Evolutionary conservation across 2,888 invertebrate genomes (phyloP).

Genomic region (Clivina fossor): DNA sequence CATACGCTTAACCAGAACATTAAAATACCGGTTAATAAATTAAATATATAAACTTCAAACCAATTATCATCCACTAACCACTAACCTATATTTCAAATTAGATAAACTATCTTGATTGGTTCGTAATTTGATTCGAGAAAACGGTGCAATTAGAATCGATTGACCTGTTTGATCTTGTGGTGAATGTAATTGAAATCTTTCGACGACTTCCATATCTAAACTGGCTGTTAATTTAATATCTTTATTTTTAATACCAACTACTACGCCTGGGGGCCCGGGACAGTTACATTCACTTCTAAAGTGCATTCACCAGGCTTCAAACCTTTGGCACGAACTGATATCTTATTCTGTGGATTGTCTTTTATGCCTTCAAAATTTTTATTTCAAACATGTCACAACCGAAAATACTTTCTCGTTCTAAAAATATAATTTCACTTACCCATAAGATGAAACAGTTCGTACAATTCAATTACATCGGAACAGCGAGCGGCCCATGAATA

Average conservation of each 20-base stretch:
- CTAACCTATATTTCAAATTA: slow-evolving; percentile 46
- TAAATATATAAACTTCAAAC: slow-evolving; percentile 17
- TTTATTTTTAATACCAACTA: slow-evolving; percentile 50
- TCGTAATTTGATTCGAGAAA: slow-evolving; percentile 64
- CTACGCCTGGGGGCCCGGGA: slow-evolving; percentile 54
- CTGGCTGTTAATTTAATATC: slow-evolving; percentile 52
- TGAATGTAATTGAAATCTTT: slow-evolving; percentile 61
- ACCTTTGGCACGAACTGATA: slow-evolving; percentile 68
- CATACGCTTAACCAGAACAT: too few species aligned
- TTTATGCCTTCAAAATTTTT: slow-evolving; percentile 60
- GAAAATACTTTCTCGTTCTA: too few species aligned
- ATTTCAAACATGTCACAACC: too few species aligned
- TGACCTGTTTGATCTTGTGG: slow-evolving; percentile 56
- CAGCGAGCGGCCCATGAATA: slow-evolving; percentile 70
- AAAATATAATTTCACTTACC: slow-evolving; percentile 51
- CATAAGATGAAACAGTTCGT: slow-evolving; percentile 58
- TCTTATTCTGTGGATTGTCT: slow-evolving; percentile 62
- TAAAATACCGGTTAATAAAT: slow-evolving; percentile 30
- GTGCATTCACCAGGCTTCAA: slow-evolving; percentile 66
- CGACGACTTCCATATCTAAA: slow-evolving; percentile 66
- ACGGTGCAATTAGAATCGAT: slow-evolving; percentile 68
- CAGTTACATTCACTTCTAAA: slow-evolving; percentile 57
- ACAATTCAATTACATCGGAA: slow-evolving; percentile 61
- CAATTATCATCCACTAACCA: slow-evolving; percentile 15
- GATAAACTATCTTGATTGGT: slow-evolving; percentile 66